Evolutionary conservation across 2,113 vertebrate genomes (phyloP).

Genomic region (Alligator mississippiensis): DNA sequence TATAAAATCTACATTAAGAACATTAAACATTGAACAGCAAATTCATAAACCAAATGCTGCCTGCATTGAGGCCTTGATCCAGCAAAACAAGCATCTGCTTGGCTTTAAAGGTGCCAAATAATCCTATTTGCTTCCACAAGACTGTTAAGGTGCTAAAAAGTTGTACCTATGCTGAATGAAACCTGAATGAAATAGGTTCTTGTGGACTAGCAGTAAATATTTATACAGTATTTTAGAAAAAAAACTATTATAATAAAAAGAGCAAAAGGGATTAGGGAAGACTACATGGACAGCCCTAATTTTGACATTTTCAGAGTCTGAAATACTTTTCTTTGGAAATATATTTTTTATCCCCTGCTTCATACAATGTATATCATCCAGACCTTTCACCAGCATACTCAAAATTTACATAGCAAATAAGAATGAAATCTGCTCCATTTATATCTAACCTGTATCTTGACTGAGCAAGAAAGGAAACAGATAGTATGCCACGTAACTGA

Average conservation of each 20-base stretch:
- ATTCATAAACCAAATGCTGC: not conserved
- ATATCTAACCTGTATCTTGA: not conserved
- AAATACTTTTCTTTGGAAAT: not conserved
- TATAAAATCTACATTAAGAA: not conserved
- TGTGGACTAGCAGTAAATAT: not conserved
- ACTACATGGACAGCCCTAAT: not conserved
- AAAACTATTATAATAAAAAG: not conserved
- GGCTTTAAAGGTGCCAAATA: not conserved
- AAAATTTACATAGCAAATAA: not conserved
- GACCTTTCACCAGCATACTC: not conserved
- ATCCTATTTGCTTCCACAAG: not conserved
- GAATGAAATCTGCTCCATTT: not conserved
- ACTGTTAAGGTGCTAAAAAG: not conserved
- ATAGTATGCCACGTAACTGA: not conserved
- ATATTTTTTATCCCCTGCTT: not conserved
- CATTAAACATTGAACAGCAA: not conserved
- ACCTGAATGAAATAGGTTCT: not conserved
- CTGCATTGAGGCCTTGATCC: accelerated
- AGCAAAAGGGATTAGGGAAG: not conserved
- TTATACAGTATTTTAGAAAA: not conserved
- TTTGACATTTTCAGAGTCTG: not conserved
- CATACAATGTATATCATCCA: not conserved
- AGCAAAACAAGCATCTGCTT: not conserved
- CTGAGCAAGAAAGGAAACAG: not conserved
- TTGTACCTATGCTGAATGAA: not conserved